phyloP scores from a whole-genome alignment of 2,113 vertebrate species.

The Ia io region DNA sequence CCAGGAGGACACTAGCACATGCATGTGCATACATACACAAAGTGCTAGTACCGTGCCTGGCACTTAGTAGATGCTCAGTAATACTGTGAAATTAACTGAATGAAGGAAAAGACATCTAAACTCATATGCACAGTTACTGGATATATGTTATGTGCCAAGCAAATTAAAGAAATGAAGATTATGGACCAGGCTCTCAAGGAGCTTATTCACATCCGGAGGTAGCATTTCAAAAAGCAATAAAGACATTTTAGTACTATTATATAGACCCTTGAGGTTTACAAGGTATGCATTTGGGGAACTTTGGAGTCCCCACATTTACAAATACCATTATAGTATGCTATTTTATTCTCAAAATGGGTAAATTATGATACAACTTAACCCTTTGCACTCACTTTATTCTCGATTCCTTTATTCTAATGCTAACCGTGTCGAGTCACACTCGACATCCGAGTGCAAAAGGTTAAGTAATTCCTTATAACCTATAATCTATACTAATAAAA shows the following conservation, averaged over 20 bases:
- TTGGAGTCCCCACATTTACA: not conserved
- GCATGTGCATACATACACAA: not conserved
- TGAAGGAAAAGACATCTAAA: not conserved
- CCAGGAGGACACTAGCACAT: not conserved
- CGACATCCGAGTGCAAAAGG: too few relatives aligned
- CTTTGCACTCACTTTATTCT: too few relatives aligned
- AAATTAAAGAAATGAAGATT: constrained; percentile 4
- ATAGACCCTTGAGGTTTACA: not conserved
- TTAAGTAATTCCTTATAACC: not conserved
- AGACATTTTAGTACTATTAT: not conserved
- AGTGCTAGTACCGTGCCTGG: not conserved
- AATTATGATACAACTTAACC: not conserved
- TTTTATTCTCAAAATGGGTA: constrained; percentile 36
- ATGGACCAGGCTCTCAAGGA: not conserved
- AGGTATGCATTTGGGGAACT: not conserved
- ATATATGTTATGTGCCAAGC: not conserved
- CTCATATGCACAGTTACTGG: not conserved
- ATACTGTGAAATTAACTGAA: not conserved
- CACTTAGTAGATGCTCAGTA: not conserved
- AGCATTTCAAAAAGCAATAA: not conserved
- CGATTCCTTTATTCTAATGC: too few relatives aligned
- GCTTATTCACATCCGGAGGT: not conserved
- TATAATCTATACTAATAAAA: not conserved
- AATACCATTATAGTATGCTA: not conserved
- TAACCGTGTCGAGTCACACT: too few relatives aligned